phyloP scores from a whole-genome alignment of 2,113 vertebrate genomes.

The Vulpes lagopus region DNA sequence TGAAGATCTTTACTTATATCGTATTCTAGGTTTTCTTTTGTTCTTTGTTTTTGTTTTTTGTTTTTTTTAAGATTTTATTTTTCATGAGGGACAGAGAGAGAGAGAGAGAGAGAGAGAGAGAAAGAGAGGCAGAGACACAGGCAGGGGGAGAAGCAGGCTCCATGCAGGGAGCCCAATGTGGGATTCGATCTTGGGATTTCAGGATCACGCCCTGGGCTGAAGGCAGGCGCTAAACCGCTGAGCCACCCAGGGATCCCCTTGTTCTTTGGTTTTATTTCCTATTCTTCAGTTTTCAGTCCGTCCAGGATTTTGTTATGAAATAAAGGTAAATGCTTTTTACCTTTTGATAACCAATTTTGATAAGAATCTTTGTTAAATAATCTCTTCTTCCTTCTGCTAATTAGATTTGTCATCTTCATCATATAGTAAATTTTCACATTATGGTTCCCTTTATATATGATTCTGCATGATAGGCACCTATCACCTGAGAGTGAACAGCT shows the following conservation, averaged over 20 bases:
- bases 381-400: neutral
- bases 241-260: no score
- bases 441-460: neutral
- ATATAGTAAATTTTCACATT: neutral
- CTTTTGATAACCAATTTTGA: neutral
- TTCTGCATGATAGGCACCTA: neutral
- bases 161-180: no score
- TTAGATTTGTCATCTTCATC: neutral
- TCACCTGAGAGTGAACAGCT: neutral
- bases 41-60: no score
- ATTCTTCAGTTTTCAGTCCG: neutral
- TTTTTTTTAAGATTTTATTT: no score
- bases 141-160: no score
- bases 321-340: neutral
- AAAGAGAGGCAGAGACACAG: no score
- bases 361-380: neutral
- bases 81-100: no score
- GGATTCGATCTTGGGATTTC: no score
- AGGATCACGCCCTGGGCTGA: no score
- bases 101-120: no score
- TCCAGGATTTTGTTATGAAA: neutral
- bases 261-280: neutral
- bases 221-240: no score
- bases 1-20: neutral
- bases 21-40: neutral